Conservation (phyloP, 92 coral and sea anemone species). For the Epizoanthus fatuus region DNA sequence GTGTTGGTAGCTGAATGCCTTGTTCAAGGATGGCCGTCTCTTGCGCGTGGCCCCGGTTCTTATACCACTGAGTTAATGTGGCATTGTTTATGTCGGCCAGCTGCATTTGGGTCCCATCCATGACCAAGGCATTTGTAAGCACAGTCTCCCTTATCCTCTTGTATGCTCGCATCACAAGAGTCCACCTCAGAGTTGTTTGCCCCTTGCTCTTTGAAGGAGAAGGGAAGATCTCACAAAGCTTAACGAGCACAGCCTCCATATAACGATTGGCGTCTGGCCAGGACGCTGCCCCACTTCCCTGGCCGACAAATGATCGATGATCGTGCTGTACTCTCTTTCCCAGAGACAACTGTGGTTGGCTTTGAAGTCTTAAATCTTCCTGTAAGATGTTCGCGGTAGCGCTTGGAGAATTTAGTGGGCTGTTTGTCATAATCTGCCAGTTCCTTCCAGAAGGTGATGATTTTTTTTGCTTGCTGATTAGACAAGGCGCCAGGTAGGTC, state of each 20-base stretch:
- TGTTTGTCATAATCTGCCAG: slow-evolving; percentile 57
- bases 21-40: slow-evolving; percentile 54
- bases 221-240: slow-evolving; percentile 12
- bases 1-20: slow-evolving; percentile 55
- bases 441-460: slow-evolving; percentile 51
- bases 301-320: slow-evolving; percentile 25
- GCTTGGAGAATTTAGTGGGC: slow-evolving; percentile 60
- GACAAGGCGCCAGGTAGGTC: slow-evolving; percentile 47
- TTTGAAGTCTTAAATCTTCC: slow-evolving; percentile 70
- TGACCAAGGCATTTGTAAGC: slow-evolving; percentile 20
- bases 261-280: slow-evolving; percentile 42
- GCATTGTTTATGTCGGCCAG: slow-evolving; percentile 56
- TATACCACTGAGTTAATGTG: slow-evolving; percentile 47
- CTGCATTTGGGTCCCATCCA: slow-evolving; percentile 52
- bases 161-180: slow-evolving; percentile 47
- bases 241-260: slow-evolving; percentile 30
- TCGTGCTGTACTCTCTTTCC: slow-evolving; percentile 66
- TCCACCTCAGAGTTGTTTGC: slow-evolving; percentile 57
- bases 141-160: slow-evolving; percentile 49
- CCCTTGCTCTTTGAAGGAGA: slow-evolving; percentile 46
- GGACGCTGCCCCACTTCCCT: slow-evolving; percentile 7
- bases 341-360: slow-evolving; percentile 39
- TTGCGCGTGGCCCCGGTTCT: slow-evolving; percentile 28
- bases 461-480: slow-evolving; percentile 47
- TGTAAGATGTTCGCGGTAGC: slow-evolving; percentile 41